Conservation (phyloP, 2,888 invertebrate genomes). For the Candidula unifasciata region DNA sequence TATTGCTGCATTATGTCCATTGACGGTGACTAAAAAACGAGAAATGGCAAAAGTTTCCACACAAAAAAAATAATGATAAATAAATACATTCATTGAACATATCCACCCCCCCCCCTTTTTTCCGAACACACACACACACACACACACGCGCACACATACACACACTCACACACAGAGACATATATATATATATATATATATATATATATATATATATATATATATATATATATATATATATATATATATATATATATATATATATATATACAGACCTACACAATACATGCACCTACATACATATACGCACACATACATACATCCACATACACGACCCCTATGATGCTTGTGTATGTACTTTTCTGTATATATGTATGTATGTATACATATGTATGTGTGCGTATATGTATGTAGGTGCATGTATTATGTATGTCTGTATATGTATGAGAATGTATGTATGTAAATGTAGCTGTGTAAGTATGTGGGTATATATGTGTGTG, state of each 20-base stretch:
- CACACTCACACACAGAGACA: not conserved
- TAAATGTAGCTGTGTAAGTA: not conserved
- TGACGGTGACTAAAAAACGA: too few species aligned
- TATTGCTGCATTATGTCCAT: too few species aligned
- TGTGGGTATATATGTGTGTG: not conserved
- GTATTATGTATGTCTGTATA: not conserved
- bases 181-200: not conserved
- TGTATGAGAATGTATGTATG: not conserved
- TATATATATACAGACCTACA: not conserved
- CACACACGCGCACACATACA: not conserved
- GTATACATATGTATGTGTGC: not conserved
- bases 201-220: slow-evolving; percentile 26
- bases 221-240: too few species aligned
- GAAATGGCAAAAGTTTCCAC: too few species aligned
- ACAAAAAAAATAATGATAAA: too few species aligned
- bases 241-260: not conserved
- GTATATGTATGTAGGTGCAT: not conserved
- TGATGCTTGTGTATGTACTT: too few species aligned
- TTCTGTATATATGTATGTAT: too few species aligned
- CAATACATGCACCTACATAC: not conserved
- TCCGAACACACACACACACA: not conserved
- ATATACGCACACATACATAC: not conserved
- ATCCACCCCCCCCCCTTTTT: too few species aligned
- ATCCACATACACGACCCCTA: not conserved
- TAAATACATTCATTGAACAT: too few species aligned